A percentile compares a stretch with the other conserved stretches of the same genome.
phyloP scores from a whole-genome alignment of 2,888 invertebrate species.

The Drosophila tanythrix region DNA sequence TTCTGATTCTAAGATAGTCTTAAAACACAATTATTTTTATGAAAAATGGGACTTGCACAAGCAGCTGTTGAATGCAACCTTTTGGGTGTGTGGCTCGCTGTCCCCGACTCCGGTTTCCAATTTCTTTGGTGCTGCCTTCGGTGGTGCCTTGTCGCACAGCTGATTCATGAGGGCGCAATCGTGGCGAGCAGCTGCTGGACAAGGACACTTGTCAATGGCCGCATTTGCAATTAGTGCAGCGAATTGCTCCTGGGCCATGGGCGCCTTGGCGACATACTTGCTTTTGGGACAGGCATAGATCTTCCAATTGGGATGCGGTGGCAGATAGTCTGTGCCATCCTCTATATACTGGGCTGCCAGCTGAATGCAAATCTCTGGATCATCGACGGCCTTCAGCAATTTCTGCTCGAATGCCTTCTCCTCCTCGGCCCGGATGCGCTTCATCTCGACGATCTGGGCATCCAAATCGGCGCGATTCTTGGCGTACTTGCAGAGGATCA shows the following conservation, averaged over 20 bases:
- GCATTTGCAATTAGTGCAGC: constrained; percentile 30
- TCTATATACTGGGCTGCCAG: constrained; percentile 68
- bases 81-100: constrained; percentile 8
- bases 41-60: constrained; percentile 29
- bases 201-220: constrained; percentile 54
- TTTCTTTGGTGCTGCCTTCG: not conserved
- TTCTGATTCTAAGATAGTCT: too few species aligned
- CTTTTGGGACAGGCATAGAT: constrained; percentile 62
- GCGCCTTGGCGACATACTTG: constrained; percentile 53
- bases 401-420: constrained; percentile 63
- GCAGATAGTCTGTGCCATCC: constrained; percentile 73
- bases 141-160: constrained; percentile 5
- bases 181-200: constrained; percentile 44
- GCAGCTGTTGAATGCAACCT: constrained; percentile 43
- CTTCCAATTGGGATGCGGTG: constrained; percentile 82
- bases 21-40: not conserved
- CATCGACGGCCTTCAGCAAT: constrained; percentile 69
- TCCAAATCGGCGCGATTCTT: constrained; percentile 65
- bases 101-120: not conserved
- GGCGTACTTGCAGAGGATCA: constrained; percentile 54
- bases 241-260: constrained; percentile 36
- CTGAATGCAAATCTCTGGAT: constrained; percentile 69
- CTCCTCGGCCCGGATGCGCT: constrained; percentile 68
- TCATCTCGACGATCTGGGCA: constrained; percentile 71
- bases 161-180: constrained; percentile 55